Conservation (phyloP, 1,140 invertebrate genomes). For the Meloidogyne hapla region DNA sequence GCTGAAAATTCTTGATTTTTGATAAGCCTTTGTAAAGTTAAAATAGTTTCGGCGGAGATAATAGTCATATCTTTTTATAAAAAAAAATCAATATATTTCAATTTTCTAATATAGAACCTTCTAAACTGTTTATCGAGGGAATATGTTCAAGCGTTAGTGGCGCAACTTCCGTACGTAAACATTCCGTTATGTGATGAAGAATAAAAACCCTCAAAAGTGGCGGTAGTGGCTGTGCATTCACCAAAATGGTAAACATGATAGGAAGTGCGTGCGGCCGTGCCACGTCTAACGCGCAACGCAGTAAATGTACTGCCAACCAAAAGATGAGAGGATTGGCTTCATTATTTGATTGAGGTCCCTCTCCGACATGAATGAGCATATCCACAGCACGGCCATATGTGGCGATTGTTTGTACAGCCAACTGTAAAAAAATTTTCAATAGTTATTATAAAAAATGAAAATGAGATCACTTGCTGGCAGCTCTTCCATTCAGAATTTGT, state of each 20-base stretch:
- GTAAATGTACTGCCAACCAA: slow-evolving; percentile 49
- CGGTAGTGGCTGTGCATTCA: slow-evolving; percentile 43
- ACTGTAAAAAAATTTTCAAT: slow-evolving; percentile 34
- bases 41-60: slow-evolving; percentile 41
- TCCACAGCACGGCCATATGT: slow-evolving; percentile 46
- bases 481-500: slow-evolving; percentile 5
- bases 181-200: slow-evolving; percentile 37
- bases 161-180: slow-evolving; percentile 39
- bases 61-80: slow-evolving; percentile 43
- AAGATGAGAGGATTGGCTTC: slow-evolving; percentile 49
- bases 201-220: slow-evolving; percentile 47
- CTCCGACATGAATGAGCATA: slow-evolving; percentile 21
- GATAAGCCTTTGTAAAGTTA: slow-evolving; percentile 44
- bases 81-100: slow-evolving; percentile 19
- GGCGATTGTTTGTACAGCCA: slow-evolving; percentile 43
- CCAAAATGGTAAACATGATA: slow-evolving; percentile 48
- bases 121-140: slow-evolving; percentile 28
- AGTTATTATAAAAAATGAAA: not conserved
- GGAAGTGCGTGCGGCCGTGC: slow-evolving; percentile 53
- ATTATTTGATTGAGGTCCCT: not conserved
- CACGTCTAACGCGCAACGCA: slow-evolving; percentile 34
- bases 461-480: not conserved
- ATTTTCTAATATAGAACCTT: slow-evolving; percentile 8
- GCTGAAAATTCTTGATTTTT: slow-evolving; percentile 45
- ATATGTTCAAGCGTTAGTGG: slow-evolving; percentile 49